A percentile compares a stretch with the other conserved stretches of the same genome.
Evolutionary conservation across 2,113 vertebrate species (phyloP).

Genomic region (Gambusia holbrooki): DNA sequence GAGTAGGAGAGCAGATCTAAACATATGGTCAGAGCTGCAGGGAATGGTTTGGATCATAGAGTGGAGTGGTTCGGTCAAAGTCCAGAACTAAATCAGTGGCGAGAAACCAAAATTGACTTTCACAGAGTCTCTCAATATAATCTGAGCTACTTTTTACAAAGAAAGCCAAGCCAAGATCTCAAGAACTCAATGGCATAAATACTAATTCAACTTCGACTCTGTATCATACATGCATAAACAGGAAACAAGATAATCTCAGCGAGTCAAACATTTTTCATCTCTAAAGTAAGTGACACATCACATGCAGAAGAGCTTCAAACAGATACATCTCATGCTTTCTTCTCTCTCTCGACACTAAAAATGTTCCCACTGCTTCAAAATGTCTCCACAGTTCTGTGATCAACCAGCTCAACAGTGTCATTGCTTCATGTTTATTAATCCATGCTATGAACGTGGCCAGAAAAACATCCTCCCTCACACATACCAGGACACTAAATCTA

Average conservation of each 20-base stretch:
- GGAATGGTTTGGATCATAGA: no score
- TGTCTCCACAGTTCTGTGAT: not conserved
- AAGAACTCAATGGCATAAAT: not conserved
- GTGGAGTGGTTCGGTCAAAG: no score
- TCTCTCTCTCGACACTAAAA: not conserved
- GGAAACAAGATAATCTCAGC: not conserved
- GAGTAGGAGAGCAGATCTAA: no score
- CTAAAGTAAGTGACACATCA: conserved; percentile 25
- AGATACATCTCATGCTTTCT: conserved; percentile 14
- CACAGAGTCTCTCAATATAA: no score
- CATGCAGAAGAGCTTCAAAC: conserved; percentile 15
- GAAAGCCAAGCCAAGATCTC: no score
- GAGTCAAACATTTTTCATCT: conserved; percentile 34
- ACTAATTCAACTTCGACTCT: not conserved
- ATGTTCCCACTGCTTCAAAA: not conserved
- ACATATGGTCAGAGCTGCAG: no score
- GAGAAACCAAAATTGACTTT: no score
- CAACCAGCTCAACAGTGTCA: conserved; percentile 1
- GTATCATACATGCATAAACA: not conserved
- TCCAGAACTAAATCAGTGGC: no score
- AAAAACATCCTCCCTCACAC: not conserved
- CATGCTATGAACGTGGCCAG: not conserved
- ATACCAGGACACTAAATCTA: not conserved
- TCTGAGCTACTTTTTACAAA: no score
- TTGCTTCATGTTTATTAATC: not conserved